Percentiles rank a stretch among this genome's conserved stretches.
Evolutionary conservation across 2,113 vertebrate genomes (phyloP).

Genomic region (Oryzias javanicus): DNA sequence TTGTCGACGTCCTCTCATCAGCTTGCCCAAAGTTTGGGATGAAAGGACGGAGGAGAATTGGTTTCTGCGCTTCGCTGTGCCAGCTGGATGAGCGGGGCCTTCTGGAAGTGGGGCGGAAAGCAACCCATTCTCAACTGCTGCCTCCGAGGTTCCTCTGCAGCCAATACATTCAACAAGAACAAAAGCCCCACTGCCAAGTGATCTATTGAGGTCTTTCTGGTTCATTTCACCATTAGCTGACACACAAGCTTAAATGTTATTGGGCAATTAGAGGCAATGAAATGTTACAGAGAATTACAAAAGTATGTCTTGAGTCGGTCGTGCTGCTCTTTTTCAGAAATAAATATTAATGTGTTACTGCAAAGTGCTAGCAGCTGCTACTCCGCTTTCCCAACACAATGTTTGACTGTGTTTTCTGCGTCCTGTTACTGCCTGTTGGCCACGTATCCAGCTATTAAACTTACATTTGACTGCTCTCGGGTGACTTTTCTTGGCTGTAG

Average conservation of each 20-base stretch:
- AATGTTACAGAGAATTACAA: constrained; percentile 49
- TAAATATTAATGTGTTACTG: constrained; percentile 37
- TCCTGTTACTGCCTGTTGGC: constrained; percentile 28
- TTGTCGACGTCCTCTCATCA: constrained; percentile 31
- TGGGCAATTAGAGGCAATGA: constrained; percentile 68
- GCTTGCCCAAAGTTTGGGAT: constrained; percentile 8
- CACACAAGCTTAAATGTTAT: constrained; percentile 67
- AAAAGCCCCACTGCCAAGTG: constrained; percentile 60
- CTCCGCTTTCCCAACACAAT: constrained; percentile 35
- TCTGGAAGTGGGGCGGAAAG: constrained; percentile 65
- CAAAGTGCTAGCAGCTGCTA: constrained; percentile 52
- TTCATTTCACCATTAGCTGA: constrained; percentile 67
- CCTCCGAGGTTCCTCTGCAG: constrained; percentile 52
- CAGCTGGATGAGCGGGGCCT: constrained; percentile 54
- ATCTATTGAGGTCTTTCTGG: constrained; percentile 62
- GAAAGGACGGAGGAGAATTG: constrained; percentile 19
- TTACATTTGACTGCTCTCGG: constrained; percentile 29
- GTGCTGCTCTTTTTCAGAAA: constrained; percentile 45
- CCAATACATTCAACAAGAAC: constrained; percentile 54
- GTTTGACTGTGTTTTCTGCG: constrained; percentile 34
- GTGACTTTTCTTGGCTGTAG: constrained; percentile 35
- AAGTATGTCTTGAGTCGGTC: constrained; percentile 29
- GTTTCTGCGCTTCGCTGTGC: constrained; percentile 32
- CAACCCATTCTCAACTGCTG: constrained; percentile 52
- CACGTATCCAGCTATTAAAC: constrained; percentile 34